Evolutionary conservation across 92 coral and sea anemone species (phyloP).

Genomic region (Zoanthus solanderi): DNA sequence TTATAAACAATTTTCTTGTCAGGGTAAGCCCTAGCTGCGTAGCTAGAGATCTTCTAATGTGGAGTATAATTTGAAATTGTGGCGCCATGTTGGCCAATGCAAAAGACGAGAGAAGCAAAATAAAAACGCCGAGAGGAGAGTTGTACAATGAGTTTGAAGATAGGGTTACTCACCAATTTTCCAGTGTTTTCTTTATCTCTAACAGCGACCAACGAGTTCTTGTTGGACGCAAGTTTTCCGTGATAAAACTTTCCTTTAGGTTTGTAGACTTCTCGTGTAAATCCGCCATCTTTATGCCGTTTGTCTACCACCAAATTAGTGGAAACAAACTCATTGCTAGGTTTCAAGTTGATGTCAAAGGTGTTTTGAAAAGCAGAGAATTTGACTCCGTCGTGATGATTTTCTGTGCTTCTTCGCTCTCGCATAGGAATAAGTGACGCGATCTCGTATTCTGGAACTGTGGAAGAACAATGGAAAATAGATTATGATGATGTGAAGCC

Average conservation of each 20-base stretch:
- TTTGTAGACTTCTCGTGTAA: conserved; percentile 60
- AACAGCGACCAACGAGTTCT: conserved; percentile 76
- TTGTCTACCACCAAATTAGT: conserved; percentile 63
- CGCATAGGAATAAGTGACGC: conserved; percentile 51
- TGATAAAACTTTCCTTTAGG: conserved; percentile 72
- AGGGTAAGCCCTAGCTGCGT: too few species aligned
- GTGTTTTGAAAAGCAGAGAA: conserved; percentile 64
- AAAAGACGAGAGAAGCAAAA: too few species aligned
- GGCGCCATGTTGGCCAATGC: too few species aligned
- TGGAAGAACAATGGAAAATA: not conserved
- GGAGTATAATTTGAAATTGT: too few species aligned
- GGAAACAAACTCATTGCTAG: conserved; percentile 63
- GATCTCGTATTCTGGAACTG: conserved; percentile 80
- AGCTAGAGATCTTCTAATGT: too few species aligned
- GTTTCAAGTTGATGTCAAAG: conserved; percentile 63
- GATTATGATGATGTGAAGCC: not conserved
- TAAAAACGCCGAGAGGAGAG: too few species aligned
- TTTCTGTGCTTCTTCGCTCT: conserved; percentile 50
- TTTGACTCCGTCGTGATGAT: conserved; percentile 17
- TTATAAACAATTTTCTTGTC: too few species aligned
- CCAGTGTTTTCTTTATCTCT: conserved; percentile 66
- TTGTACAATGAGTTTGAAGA: not conserved
- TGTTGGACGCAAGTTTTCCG: conserved; percentile 70
- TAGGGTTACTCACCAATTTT: conserved; percentile 62
- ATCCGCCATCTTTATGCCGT: conserved; percentile 39